These are phyloP conservation scores for Cettia cetti DNA, from an alignment of 2,113 vertebrate species.

Conservation along the genomic window DNA sequence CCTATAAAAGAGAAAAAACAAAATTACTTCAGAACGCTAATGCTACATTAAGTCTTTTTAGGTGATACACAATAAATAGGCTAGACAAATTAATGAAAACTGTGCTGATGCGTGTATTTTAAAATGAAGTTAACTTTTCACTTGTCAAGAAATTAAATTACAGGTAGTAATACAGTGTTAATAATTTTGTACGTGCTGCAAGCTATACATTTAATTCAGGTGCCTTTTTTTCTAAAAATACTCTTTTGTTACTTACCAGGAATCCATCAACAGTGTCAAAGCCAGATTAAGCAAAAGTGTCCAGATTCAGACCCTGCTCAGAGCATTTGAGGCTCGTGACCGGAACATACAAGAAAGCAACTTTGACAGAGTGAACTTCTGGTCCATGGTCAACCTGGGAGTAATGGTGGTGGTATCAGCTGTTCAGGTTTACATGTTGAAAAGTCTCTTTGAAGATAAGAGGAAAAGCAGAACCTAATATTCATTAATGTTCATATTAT, in stretches of 20 bases:
- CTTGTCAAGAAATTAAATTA: background rate
- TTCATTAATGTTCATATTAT: background rate
- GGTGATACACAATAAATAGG: background rate
- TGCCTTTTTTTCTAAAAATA: background rate
- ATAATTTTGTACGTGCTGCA: background rate
- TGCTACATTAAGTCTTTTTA: background rate
- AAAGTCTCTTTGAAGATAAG: constrained; percentile 93
- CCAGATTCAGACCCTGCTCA: constrained; percentile 91
- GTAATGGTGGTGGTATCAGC: constrained; percentile 89
- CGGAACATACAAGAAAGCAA: constrained; percentile 97
- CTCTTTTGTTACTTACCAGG: constrained; percentile 73
- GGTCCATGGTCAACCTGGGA: constrained; percentile 87
- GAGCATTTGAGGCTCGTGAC: constrained; percentile 95
- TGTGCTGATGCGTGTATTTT: background rate
- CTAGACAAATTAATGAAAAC: background rate
- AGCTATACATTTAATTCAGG: background rate
- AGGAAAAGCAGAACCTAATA: constrained; percentile 88
- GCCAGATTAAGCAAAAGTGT: constrained; percentile 89
- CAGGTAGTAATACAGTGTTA: background rate
- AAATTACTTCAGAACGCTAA: background rate
- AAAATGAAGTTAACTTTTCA: background rate
- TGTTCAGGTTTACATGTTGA: constrained; percentile 91
- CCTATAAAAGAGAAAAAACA: background rate
- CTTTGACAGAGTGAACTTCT: constrained; percentile 91
- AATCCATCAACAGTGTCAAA: constrained; percentile 94